Evolutionary conservation across 2,797 vertebrate genomes (phyloP), one percentile per base, ranked within the genome.

Genomic region (Syngnathus acus): DNA sequence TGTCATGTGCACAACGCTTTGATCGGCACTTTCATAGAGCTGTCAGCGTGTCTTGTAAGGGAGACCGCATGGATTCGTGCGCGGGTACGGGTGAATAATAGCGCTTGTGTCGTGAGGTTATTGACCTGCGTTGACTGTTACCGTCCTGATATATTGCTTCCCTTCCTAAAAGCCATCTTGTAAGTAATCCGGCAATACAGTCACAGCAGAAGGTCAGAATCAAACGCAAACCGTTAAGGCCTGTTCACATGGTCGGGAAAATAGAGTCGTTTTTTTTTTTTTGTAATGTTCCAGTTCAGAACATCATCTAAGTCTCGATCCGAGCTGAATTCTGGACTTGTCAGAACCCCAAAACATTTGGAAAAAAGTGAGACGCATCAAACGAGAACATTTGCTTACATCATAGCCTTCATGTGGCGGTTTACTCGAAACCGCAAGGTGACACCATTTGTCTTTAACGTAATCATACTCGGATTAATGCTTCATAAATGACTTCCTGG

Each of bases 1-100:
- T 65, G 68, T 67, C 54, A 64, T 75, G 76, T 72, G 80, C 73
- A 76, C 78, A 80, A 80, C 78, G 67, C 72, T 62, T 66, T 74
- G 63, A 79, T 73, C 54, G 73, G 68, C 74, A 70, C 67, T 78
- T 80, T 78, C 64, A 65, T 45, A 21, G 66, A 70, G 62, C 61
- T 66, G 67, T 77, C 68, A 65, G 62, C 38, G 64, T 66, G 69
- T 63, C 47, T 21, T 45, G 60, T 23, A 62, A 62, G 11, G 40
- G 60, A 62, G 13, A 45, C 5, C 4, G 40, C 23, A 42, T 13
- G 43, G 37, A 8, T 48, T n/a, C 11, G 26, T 48, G 55, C 64
- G 60, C 47, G 39, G 64, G 7, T 13, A 23, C 51, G 61, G 53
- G 53, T 37, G 26, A 64, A 50, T 50, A 64, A 62, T 42, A 65